Evolutionary conservation across 2,888 invertebrate genomes (phyloP), one percentile per base, ranked within the genome.

Genomic region (Eilema depressum): DNA sequence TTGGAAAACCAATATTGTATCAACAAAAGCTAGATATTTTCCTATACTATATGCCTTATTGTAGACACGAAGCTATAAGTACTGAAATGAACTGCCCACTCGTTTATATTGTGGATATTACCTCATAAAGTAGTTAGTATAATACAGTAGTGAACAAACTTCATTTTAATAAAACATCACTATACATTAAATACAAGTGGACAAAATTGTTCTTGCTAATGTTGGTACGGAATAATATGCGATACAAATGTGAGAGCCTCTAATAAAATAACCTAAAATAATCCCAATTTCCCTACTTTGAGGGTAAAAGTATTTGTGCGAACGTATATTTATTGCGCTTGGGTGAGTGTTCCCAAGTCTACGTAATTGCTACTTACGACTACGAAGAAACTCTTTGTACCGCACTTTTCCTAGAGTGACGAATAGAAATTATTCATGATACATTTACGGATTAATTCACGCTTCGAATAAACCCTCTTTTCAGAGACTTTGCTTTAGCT

Each of bases 291-390:
- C n/a, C 53, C 10, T n/a, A 53, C 17, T n/a, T 10, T n/a, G 20
- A 53, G n/a, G 10, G n/a, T 1, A 53, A n/a, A 53, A n/a, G n/a
- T 53, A 53, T 53, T 53, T 53, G n/a, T 53, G 53, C n/a, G 20
- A 53, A 53, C n/a, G 10, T 53, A 53, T 53, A 53, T 53, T 53
- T 53, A 53, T n/a, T 53, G 53, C 53, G 53, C 53, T 53, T 53
- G 53, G 53, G n/a, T 53, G 53, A 53, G n/a, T 53, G 53, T 53
- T 53, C n/a, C n/a, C 2, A 2, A 53, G 53, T 53, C n/a, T n/a
- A 53, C 53, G 53, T 53, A 53, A 53, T 53, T 53, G 10, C 53
- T 53, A 53, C 53, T 53, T 20, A 53, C 2, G n/a, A 53, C 53
- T 53, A 10, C n/a, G 10, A n/a, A n/a, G 20, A 53, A 53, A 20